Base-by-base conservation (phyloP, 2,888 invertebrate genomes). In the Choristoneura rosaceana region DNA sequence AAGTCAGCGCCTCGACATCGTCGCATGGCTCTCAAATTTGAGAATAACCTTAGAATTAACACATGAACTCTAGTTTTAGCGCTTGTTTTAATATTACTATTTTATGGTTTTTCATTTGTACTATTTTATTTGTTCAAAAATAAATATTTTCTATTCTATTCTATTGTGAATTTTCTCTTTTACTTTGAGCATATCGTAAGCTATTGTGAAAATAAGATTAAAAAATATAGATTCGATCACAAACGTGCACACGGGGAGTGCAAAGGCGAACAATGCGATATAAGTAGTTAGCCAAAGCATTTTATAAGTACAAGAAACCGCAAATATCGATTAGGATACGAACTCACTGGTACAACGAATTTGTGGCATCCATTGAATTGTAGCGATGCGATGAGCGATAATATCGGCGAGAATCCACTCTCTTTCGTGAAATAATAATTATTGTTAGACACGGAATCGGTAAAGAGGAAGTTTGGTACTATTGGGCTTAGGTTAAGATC, bases 311-410 rank as follows among this genome's bases (percentile, higher is more conserved):
- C 34, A 17, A 61, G 60, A 63, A 68, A 68, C 47, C 62, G 62
- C 62, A 67, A 68, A 68, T 38, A 68, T 69, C 73, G 63, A 64
- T 52, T 69, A 43, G 41, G 63, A 45, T 68, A 34, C 34, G 14
- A 52, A 34, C 10, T 33, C 14, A 71, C 52, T 65, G 17, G 70
- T 63, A 79, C 77, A 82, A 84, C 77, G 76, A 79, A 83, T 83
- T 83, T 85, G 83, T 81, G 78, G 80, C 78, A 74, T 80, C 84
- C 82, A 85, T 88, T 84, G 85, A 87, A 85, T 84, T 80, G 80
- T 82, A 79, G 76, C 79, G 87, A 87, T 88, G 80, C 75, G 78
- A 78, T 77, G 69, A 63, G 71, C 77, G 90, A 91, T 90, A 89
- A 84, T 76, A 75, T 71, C 62, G 69, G 75, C 73, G 73, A 77